Percentiles rank a stretch among this genome's conserved stretches.
Evolutionary conservation across 2,888 invertebrate species (phyloP).

Genomic region (Spatulosminthurus flaviceps): DNA sequence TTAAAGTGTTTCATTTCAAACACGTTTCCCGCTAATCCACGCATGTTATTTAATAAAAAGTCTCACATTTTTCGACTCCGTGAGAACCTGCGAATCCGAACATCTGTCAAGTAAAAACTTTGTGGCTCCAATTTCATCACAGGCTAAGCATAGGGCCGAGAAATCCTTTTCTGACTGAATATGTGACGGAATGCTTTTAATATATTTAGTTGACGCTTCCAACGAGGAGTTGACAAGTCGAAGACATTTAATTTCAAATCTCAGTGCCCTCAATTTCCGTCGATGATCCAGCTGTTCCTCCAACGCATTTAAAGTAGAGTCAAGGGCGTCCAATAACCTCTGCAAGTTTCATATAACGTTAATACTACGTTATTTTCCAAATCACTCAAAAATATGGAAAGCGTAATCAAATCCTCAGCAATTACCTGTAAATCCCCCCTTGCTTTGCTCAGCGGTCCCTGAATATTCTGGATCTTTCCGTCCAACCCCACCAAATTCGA

Average conservation of each 20-base stretch:
- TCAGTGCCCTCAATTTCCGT: conserved; percentile 51
- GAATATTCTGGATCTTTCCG: conserved; percentile 83
- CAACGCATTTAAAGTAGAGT: conserved; percentile 52
- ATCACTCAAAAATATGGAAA: too few species aligned
- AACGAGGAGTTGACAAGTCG: conserved; percentile 53
- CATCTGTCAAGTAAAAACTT: conserved; percentile 54
- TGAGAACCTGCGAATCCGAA: conserved; percentile 29
- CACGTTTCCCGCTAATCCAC: too few species aligned
- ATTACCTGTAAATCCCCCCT: conserved; percentile 83
- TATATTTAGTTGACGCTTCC: conserved; percentile 56
- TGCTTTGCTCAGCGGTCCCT: conserved; percentile 81
- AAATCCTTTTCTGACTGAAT: conserved; percentile 54
- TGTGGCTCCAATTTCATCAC: conserved; percentile 59
- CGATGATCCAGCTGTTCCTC: conserved; percentile 54
- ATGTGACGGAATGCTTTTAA: conserved; percentile 51
- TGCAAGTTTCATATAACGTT: too few species aligned
- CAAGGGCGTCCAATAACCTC: conserved; percentile 52
- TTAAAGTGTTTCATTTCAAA: too few species aligned
- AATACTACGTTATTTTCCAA: too few species aligned
- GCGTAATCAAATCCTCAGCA: conserved; percentile 42
- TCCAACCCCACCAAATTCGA: conserved; percentile 93
- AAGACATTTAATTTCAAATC: conserved; percentile 55
- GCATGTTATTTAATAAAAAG: too few species aligned
- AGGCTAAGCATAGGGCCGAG: conserved; percentile 51
- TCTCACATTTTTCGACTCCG: conserved; percentile 33